These are phyloP conservation scores for Tetragonula carbonaria DNA, from an alignment of 2,888 invertebrate species.

Conservation along the genomic window DNA sequence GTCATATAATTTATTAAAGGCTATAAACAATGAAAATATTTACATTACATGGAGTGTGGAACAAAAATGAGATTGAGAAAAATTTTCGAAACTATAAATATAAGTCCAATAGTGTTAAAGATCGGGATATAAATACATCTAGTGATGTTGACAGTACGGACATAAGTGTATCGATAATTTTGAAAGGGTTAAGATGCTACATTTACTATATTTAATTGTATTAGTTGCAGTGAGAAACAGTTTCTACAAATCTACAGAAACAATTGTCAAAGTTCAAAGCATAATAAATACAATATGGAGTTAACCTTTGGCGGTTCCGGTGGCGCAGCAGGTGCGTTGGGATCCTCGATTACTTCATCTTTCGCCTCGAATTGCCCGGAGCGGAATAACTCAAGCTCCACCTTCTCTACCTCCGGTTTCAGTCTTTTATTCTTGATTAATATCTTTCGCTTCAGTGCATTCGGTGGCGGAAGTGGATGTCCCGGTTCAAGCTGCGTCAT, in stretches of 20 bases:
- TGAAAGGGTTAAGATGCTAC: too few relatives aligned
- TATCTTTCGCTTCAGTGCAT: slow-evolving; percentile 87
- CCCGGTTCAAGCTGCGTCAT: slow-evolving; percentile 86
- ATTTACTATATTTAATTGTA: too few relatives aligned
- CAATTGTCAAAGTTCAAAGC: background rate
- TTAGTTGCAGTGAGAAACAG: too few relatives aligned
- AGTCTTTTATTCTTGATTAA: slow-evolving; percentile 89
- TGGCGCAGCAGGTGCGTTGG: slow-evolving; percentile 81
- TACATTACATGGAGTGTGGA: too few relatives aligned
- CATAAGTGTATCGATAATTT: too few relatives aligned
- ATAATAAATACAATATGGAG: background rate
- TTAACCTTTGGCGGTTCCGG: slow-evolving; percentile 77
- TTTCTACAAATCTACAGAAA: background rate
- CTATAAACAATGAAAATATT: too few relatives aligned
- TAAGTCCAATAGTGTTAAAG: too few relatives aligned
- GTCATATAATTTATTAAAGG: too few relatives aligned
- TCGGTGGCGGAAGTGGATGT: slow-evolving; percentile 87
- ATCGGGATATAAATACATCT: too few relatives aligned
- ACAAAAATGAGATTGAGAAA: too few relatives aligned
- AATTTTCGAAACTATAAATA: too few relatives aligned
- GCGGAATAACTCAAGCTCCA: slow-evolving; percentile 85
- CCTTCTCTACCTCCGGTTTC: slow-evolving; percentile 89
- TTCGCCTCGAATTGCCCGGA: slow-evolving; percentile 85
- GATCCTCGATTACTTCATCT: slow-evolving; percentile 85
- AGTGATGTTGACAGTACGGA: too few relatives aligned